Conservation (phyloP, 2,113 vertebrate species). For the Callionymus lyra region DNA sequence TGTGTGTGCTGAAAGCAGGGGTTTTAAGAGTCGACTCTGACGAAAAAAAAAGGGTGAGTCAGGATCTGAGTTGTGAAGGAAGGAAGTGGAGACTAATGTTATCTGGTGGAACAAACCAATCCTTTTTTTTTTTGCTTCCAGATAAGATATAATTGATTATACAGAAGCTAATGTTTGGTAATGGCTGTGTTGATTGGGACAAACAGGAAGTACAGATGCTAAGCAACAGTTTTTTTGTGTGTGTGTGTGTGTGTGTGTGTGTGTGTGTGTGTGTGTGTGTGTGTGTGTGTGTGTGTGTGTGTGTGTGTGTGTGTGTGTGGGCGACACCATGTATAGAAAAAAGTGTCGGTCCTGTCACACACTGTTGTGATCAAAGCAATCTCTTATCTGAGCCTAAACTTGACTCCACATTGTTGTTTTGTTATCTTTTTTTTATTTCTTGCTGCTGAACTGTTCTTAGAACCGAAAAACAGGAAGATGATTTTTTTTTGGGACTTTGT, state of each 20-base stretch:
- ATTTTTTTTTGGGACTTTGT: no score
- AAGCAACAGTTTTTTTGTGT: slow-evolving; percentile 17
- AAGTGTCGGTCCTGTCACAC: slow-evolving; percentile 22
- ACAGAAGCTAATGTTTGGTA: slow-evolving; percentile 21
- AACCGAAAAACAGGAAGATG: no score
- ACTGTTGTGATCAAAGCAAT: slow-evolving; percentile 47
- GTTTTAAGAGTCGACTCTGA: no score
- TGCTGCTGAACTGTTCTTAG: no score
- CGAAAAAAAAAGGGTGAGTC: slow-evolving; percentile 33
- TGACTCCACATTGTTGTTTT: slow-evolving; percentile 14
- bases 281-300: no score
- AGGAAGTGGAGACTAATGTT: slow-evolving; percentile 48
- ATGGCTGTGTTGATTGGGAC: slow-evolving; percentile 26
- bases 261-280: no score
- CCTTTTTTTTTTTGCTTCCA: slow-evolving; percentile 25
- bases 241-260: no score
- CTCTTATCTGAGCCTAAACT: slow-evolving; percentile 38
- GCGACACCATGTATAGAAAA: slow-evolving; percentile 4
- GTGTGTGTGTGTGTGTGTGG: slow-evolving; percentile 13
- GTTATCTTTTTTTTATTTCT: no score
- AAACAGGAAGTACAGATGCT: slow-evolving; percentile 34
- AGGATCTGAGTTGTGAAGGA: slow-evolving; percentile 23
- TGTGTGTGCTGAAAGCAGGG: no score
- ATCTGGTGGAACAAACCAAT: slow-evolving; percentile 48
- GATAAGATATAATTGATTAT: slow-evolving; percentile 53